These are phyloP conservation scores for Metacarcinus magister DNA, from an alignment of 2,888 invertebrate genomes.

Conservation along the genomic window DNA sequence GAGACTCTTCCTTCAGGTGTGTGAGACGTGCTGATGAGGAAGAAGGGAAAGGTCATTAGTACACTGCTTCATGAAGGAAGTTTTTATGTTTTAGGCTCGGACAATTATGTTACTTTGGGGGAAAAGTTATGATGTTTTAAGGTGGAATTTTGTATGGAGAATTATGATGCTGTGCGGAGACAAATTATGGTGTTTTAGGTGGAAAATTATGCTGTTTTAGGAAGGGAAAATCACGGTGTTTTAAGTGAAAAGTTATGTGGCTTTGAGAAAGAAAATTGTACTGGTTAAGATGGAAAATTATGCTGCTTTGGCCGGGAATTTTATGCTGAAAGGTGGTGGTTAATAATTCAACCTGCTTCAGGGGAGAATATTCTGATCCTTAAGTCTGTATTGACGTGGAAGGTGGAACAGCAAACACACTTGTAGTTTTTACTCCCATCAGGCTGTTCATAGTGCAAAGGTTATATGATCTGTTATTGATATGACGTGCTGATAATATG, in stretches of 20 bases:
- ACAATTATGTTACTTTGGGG: neutral
- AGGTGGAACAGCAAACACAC: too few species aligned
- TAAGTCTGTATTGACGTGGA: too few species aligned
- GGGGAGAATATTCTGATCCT: neutral
- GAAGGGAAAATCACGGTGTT: too few species aligned
- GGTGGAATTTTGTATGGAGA: neutral
- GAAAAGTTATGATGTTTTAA: neutral
- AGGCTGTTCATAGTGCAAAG: too few species aligned
- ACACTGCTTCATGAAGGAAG: neutral
- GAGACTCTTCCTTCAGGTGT: neutral
- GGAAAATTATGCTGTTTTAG: neutral
- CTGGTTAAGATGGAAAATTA: neutral
- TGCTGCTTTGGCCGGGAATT: too few species aligned
- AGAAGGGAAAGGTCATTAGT: neutral
- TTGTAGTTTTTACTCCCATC: too few species aligned
- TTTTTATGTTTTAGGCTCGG: neutral
- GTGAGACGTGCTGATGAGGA: neutral
- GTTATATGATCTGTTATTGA: too few species aligned
- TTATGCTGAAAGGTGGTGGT: too few species aligned
- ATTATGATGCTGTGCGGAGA: neutral
- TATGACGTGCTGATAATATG: too few species aligned
- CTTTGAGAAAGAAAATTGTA: neutral
- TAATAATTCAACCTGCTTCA: neutral
- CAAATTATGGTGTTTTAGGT: neutral
- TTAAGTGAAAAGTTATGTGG: too few species aligned